These are phyloP conservation scores for Phyllotreta cruciferae DNA, from an alignment of 2,888 invertebrate species.

Conservation along the genomic window DNA sequence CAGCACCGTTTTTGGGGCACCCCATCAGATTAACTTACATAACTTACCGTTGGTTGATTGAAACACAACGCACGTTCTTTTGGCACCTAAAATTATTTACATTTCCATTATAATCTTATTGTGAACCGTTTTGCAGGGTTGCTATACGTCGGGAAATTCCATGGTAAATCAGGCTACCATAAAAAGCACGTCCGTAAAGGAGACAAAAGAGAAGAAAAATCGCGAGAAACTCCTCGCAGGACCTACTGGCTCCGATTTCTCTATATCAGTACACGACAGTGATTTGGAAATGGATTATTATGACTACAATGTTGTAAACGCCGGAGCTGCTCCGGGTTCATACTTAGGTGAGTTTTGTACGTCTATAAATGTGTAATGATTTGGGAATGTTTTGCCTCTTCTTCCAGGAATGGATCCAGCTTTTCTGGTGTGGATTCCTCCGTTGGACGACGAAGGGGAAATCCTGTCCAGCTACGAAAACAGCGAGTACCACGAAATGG, in stretches of 20 bases:
- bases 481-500: constrained; percentile 60
- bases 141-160: constrained; percentile 75
- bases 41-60: background rate
- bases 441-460: constrained; percentile 72
- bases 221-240: constrained; percentile 71
- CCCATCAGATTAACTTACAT: background rate
- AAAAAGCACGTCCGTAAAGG: constrained; percentile 71
- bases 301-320: constrained; percentile 86
- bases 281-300: constrained; percentile 88
- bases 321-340: constrained; percentile 83
- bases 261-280: constrained; percentile 73
- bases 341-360: constrained; percentile 68
- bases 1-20: constrained; percentile 9
- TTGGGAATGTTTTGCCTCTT: constrained; percentile 3
- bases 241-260: constrained; percentile 76
- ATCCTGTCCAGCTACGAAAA: constrained; percentile 67
- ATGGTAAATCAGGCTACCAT: constrained; percentile 72
- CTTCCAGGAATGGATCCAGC: constrained; percentile 82
- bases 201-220: constrained; percentile 80
- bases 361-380: no score
- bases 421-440: constrained; percentile 87
- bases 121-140: constrained; percentile 64
- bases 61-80: no score
- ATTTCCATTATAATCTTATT: constrained; percentile 12
- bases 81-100: background rate